Percentiles rank a stretch among this genome's conserved stretches.
Conservation (phyloP, 2,888 invertebrate species). For the Netelia inedita region DNA sequence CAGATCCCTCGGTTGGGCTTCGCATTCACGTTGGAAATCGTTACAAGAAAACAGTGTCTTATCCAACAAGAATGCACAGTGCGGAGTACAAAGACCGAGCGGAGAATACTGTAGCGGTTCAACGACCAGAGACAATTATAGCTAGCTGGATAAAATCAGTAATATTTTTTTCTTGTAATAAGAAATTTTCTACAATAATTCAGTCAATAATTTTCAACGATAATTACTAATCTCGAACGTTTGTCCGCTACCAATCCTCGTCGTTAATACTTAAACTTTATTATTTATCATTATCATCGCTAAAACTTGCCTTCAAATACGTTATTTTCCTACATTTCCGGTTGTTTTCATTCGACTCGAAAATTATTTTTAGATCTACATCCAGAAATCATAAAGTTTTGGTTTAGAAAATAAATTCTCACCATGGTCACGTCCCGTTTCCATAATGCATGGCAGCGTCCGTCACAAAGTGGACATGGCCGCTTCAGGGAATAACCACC, state of each 20-base stretch:
- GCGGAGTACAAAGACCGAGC: conserved; percentile 17
- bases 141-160: neutral
- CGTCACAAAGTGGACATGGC: conserved; percentile 92
- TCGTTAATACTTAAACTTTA: too few relatives aligned
- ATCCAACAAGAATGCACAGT: conserved; percentile 14
- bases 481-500: conserved; percentile 92
- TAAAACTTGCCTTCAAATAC: too few relatives aligned
- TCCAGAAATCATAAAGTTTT: neutral
- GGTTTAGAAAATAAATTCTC: conserved; percentile 78
- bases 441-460: conserved; percentile 90
- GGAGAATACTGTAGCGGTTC: neutral
- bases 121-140: neutral
- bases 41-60: neutral
- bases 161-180: neutral
- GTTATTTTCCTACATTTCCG: too few relatives aligned
- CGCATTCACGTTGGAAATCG: neutral
- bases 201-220: too few relatives aligned
- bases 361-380: too few relatives aligned
- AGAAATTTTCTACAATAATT: too few relatives aligned
- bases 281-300: too few relatives aligned
- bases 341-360: too few relatives aligned
- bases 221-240: too few relatives aligned
- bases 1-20: neutral
- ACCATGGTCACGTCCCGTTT: conserved; percentile 92
- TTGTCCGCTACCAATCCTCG: too few relatives aligned